Percentiles rank a stretch among this genome's conserved stretches.
Evolutionary conservation across 2,888 invertebrate genomes (phyloP).

Genomic region (Tribolium freemani): DNA sequence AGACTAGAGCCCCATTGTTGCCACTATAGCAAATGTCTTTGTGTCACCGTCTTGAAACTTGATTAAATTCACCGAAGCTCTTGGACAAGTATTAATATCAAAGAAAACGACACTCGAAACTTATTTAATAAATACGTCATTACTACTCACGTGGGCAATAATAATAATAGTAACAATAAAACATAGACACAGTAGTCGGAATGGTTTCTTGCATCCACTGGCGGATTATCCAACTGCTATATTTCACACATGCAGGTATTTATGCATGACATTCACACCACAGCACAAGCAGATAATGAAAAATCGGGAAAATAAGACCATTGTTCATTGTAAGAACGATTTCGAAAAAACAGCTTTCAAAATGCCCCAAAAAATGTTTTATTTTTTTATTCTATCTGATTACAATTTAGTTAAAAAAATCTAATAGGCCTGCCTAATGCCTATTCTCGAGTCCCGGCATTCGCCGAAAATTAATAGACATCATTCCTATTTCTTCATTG

Average conservation of each 20-base stretch:
- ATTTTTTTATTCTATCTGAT: too few species aligned
- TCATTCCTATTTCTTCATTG: too few species aligned
- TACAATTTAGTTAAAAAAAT: too few species aligned
- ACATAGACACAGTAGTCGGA: background rate
- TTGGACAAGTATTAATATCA: background rate
- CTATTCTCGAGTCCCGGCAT: too few species aligned
- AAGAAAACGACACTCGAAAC: background rate
- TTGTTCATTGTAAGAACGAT: too few species aligned
- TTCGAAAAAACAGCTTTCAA: too few species aligned
- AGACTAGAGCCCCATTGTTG: slow-evolving; percentile 14
- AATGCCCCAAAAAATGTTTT: too few species aligned
- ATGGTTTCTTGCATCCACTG: background rate
- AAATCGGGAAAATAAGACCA: too few species aligned
- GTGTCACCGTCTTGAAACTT: slow-evolving; percentile 17
- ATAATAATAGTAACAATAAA: background rate
- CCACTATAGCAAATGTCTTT: slow-evolving; percentile 37
- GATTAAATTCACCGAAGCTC: slow-evolving; percentile 32
- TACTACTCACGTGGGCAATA: background rate
- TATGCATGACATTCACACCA: background rate
- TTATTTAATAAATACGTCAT: background rate
- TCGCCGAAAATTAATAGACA: too few species aligned
- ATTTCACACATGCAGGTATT: background rate
- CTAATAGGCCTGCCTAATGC: too few species aligned
- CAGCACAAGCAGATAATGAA: background rate
- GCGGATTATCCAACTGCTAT: background rate